Evolutionary conservation across 2,113 vertebrate species (phyloP), one percentile per base, ranked within the genome.

Genomic region (Ciconia stormi): DNA sequence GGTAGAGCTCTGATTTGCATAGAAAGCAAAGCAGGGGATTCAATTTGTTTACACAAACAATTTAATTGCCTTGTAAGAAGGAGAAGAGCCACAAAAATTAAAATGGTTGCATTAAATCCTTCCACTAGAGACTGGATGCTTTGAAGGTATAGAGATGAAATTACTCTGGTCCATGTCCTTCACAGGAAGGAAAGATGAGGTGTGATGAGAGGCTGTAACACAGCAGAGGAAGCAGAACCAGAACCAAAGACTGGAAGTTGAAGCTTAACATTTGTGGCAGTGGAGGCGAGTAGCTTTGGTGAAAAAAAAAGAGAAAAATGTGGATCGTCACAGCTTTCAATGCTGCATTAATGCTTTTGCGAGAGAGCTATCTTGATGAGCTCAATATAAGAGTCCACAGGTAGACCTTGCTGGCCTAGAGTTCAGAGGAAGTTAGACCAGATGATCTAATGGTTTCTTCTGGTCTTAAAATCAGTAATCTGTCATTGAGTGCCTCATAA

Each of bases 1-100:
- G 44, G 50, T 12, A 80, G 49, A 80, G 13, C 34, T 77, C 52
- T 90, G 63, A 95, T 90, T 94, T 90, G 65, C 84, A 79, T 82
- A 62, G 30, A 77, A 95, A 58, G 8, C 27, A 80, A 96, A 90
- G 62, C 5, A 10, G 17, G 20, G 7, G 7, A 61, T 61, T 84
- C 13, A 29, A 1, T 67, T 82, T 94, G 22, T 89, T 81, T 84
- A 49, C 34, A 56, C 20, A 91, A 90, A 89, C 50, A 89, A 55
- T 67, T 84, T 76, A 93, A 87, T 89, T 82, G 47, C n/a, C 25
- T 63, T 55, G 6, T 25, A 47, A 82, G 30, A 63, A n/a, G 20
- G 46, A 62, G 82, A 91, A 91, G 5, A 40, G 16, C 10, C 30
- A 27, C 36, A 71, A 85, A 62, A 94, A 32, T n/a, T 25, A 8